Evolutionary conservation across 1,140 invertebrate genomes (phyloP), one percentile per base, ranked within the genome.

Genomic region (Daktulosphaira vitifoliae): DNA sequence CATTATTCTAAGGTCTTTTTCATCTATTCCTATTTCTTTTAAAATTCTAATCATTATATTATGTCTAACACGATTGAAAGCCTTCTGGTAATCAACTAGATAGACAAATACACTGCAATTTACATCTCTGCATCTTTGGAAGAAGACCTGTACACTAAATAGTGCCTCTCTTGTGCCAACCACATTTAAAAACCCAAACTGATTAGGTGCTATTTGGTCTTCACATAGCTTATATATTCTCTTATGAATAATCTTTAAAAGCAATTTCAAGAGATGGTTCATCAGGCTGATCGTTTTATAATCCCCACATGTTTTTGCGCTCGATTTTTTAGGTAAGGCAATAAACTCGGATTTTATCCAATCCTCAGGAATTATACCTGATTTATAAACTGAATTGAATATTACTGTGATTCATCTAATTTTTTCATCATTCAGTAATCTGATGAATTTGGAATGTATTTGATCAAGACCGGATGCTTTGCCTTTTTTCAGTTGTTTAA

Each of bases 21-120:
- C 54, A 44, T 68, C 67, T 20, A 69, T 38, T 29, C 51, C 65
- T 48, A 52, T 54, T 20, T 51, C 48, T 67, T 46, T 53, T n/a
- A 69, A 50, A 29, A 67, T 67, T 25, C 54, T 42, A 5, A 67
- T 39, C 46, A 69, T 49, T 29, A 42, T 69, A 18, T 46, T 33
- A 49, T 68, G n/a, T 48, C 29, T 16, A n/a, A 69, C 68, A 23
- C 65, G 39, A 64, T 70, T 64, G 33, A 69, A 70, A 15, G 66
- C 69, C 52, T 68, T 70, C n/a, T 65, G 20, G 66, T 67, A 71
- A 52, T 71, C 68, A 23, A 70, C 65, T 53, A 72, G 66, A 42
- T 66, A 70, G 2, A 44, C 48, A 59, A 50, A 71, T 11, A 70
- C 46, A 39, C 66, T 44, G 9, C 37, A 18, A 53, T 69, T 70